Evolutionary conservation across 1,140 invertebrate genomes (phyloP).

Genomic region (Adoxophyes honmai): DNA sequence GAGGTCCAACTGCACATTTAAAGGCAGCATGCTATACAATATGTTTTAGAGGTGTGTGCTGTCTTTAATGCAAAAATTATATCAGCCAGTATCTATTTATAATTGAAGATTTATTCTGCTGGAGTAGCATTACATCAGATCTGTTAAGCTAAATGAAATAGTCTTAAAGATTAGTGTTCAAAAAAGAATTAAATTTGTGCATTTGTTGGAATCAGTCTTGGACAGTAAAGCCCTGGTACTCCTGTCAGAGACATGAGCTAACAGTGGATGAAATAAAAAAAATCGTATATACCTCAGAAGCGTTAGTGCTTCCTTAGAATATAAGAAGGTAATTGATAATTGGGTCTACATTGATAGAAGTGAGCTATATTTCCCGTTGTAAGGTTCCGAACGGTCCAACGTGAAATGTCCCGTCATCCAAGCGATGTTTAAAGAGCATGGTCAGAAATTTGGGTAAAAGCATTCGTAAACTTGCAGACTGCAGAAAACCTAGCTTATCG

Average conservation of each 20-base stretch:
- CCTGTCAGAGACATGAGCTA: conserved; percentile 27
- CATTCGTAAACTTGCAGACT: no score
- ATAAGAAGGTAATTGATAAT: conserved; percentile 42
- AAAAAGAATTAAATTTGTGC: conserved; percentile 18
- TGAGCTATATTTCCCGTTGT: not conserved
- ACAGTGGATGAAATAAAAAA: conserved; percentile 44
- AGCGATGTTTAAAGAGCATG: no score
- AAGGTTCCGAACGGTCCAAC: not conserved
- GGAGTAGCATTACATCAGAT: conserved; percentile 57
- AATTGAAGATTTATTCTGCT: conserved; percentile 26
- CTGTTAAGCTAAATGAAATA: conserved; percentile 44
- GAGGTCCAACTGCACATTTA: conserved; percentile 37
- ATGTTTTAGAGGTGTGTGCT: conserved; percentile 70
- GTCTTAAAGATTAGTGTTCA: conserved; percentile 40
- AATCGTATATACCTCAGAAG: conserved; percentile 61
- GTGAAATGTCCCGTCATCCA: no score
- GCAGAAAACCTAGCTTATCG: no score
- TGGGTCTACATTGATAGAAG: conserved; percentile 37
- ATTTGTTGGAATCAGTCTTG: conserved; percentile 33
- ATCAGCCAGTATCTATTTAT: conserved; percentile 18
- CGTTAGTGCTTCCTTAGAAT: conserved; percentile 55
- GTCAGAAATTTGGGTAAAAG: no score
- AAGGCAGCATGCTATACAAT: conserved; percentile 67
- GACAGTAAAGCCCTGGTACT: conserved; percentile 36
- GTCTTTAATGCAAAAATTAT: conserved; percentile 55